Base-by-base conservation (phyloP, 2,888 invertebrate species). In the Polymixis lichenea region DNA sequence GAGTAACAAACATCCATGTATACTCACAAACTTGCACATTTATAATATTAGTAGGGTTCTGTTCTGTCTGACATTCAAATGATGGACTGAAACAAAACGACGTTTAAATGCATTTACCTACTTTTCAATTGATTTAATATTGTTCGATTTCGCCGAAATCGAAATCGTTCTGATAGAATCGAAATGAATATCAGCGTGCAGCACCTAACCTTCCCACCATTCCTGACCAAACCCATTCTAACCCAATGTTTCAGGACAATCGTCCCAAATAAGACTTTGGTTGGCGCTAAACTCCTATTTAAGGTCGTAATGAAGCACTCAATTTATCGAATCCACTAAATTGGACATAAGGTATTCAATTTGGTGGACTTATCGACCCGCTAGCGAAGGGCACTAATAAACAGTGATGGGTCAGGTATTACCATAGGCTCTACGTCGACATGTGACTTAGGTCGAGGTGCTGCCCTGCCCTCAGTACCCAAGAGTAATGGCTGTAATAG, bases 401-500 rank as follows among this genome's bases (percentile, higher is more conserved):
- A 82, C 71, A 78, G 28, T 25, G 62, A 82, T 32, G 22, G 55
- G 81, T 85, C 72, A 80, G 43, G 62, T 55, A 43, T 6, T 32
- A 78, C 70, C 38, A 55, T 49, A 68, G 46, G 82, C 53, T 65
- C 64, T 62, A 68, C 53, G 19, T 66, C 68, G 67, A 69, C 38
- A 32, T 70, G 65, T 82, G 49, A 64, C 51, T 71, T 60, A 65
- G 43, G 72, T 49, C 46, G 38, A 25, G 56, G 51, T 76, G 61
- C 56, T 76, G 78, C 25, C 66, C 32, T 77, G 82, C 80, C 66
- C 56, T 82, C 55, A 67, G 75, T 72, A 81, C 79, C 77, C 78
- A 82, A 88, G 88, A 86, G 88, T 85, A 89, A 84, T 82, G 80
- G 83, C 72, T 87, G 84, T 92, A 92, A 93, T 95, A 91, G 94